Percentiles rank a stretch among this genome's conserved stretches.
Evolutionary conservation across 2,113 vertebrate genomes (phyloP).

Genomic region (Ciconia boyciana): DNA sequence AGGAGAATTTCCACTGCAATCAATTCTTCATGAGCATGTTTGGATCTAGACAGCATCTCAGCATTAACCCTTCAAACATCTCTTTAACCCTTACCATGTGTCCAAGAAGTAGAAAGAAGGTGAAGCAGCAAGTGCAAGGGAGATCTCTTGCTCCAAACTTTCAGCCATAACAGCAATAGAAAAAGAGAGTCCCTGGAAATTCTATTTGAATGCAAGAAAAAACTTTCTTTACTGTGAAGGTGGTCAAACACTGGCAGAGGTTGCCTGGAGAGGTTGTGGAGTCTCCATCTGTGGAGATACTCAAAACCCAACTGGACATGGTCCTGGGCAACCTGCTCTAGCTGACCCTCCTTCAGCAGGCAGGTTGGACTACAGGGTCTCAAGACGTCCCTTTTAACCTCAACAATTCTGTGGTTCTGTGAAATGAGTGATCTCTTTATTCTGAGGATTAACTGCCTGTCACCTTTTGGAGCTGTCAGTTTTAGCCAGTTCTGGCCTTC

Average conservation of each 20-base stretch:
- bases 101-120: not conserved
- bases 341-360: not conserved
- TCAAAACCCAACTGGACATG: rapidly evolving
- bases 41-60: not conserved
- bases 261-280: not conserved
- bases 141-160: not conserved
- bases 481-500: not conserved
- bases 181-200: not conserved
- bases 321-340: not conserved
- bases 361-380: not conserved
- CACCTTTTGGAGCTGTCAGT: not conserved
- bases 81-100: not conserved
- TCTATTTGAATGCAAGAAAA: not conserved
- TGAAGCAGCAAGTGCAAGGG: not conserved
- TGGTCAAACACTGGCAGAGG: not conserved
- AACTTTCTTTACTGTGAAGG: not conserved
- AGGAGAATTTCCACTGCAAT: not conserved
- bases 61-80: not conserved
- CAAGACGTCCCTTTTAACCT: not conserved
- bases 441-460: not conserved
- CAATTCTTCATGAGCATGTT: not conserved
- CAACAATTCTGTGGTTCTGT: not conserved
- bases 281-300: not conserved
- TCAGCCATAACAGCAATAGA: not conserved
- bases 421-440: not conserved